phyloP scores from a whole-genome alignment of 2,797 vertebrate genomes.

The Poeciliopsis gracilis region DNA sequence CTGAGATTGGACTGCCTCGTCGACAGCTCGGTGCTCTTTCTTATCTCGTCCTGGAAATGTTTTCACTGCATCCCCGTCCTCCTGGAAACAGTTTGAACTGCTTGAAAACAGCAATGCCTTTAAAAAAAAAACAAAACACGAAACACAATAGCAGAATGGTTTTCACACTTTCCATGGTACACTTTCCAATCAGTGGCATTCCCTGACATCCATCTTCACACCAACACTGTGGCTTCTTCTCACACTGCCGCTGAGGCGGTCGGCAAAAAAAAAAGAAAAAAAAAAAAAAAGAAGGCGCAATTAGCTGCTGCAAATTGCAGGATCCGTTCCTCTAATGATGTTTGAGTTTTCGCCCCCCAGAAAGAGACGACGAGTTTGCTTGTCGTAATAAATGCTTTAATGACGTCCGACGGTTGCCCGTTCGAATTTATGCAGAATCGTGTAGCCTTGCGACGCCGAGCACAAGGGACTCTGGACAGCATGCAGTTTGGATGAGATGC shows the following conservation, averaged over 20 bases:
- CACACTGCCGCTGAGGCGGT: slow-evolving; percentile 23
- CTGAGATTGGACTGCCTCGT: slow-evolving; percentile 39
- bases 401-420: slow-evolving; percentile 59
- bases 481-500: slow-evolving; percentile 57
- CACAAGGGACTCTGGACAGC: slow-evolving; percentile 47
- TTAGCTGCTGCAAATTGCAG: slow-evolving; percentile 64
- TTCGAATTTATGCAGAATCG: slow-evolving; percentile 50
- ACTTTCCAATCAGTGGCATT: slow-evolving; percentile 45
- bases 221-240: slow-evolving; percentile 15
- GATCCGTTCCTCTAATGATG: slow-evolving; percentile 61
- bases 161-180: slow-evolving; percentile 37
- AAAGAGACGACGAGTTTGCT: slow-evolving; percentile 43
- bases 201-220: slow-evolving; percentile 9
- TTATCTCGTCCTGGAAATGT: slow-evolving; percentile 56
- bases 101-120: slow-evolving; percentile 34
- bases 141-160: slow-evolving; percentile 32
- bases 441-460: slow-evolving; percentile 53
- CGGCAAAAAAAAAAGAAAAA: slow-evolving; percentile 3
- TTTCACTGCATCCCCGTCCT: slow-evolving; percentile 40
- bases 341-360: slow-evolving; percentile 47
- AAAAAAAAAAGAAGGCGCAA: slow-evolving; percentile 32
- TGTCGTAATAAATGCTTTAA: slow-evolving; percentile 67
- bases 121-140: no score
- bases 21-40: slow-evolving; percentile 37
- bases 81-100: slow-evolving; percentile 24